Evolutionary conservation across 2,888 invertebrate genomes (phyloP).

Genomic region (Ormyrus rosae): DNA sequence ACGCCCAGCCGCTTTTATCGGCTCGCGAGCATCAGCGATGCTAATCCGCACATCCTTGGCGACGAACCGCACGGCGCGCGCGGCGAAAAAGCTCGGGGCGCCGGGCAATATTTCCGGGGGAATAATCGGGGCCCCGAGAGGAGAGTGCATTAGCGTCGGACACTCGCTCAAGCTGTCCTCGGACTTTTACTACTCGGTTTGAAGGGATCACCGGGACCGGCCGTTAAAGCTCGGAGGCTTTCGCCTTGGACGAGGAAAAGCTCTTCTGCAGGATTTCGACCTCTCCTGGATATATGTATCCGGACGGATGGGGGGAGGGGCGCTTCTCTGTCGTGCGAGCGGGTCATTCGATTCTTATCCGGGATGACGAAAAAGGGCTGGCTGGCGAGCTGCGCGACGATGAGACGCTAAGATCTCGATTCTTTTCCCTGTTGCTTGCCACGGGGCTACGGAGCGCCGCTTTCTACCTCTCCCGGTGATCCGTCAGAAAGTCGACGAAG

Average conservation of each 20-base stretch:
- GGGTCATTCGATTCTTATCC: constrained; percentile 42
- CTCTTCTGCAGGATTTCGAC: constrained; percentile 43
- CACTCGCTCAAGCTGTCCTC: neutral
- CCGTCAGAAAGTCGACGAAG: neutral
- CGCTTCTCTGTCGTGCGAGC: neutral
- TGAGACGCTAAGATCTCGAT: neutral
- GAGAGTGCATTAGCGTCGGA: constrained; percentile 8
- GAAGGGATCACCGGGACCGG: constrained; percentile 36
- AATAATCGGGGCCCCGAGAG: neutral
- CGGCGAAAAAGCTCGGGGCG: too few relatives aligned
- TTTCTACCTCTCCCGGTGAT: neutral
- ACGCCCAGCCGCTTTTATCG: too few relatives aligned
- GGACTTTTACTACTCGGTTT: constrained; percentile 44
- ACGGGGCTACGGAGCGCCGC: too few relatives aligned
- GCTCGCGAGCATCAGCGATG: too few relatives aligned
- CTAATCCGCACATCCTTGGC: too few relatives aligned
- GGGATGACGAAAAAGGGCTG: neutral
- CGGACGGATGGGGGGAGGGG: too few relatives aligned
- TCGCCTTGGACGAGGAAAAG: constrained; percentile 43
- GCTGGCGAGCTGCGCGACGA: neutral
- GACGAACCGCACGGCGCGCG: too few relatives aligned
- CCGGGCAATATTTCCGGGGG: neutral
- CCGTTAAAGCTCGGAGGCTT: constrained; percentile 45
- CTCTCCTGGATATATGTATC: neutral
- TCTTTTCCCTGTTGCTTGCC: neutral